Conservation (phyloP, 2,113 vertebrate species). For the Heliornis fulica region DNA sequence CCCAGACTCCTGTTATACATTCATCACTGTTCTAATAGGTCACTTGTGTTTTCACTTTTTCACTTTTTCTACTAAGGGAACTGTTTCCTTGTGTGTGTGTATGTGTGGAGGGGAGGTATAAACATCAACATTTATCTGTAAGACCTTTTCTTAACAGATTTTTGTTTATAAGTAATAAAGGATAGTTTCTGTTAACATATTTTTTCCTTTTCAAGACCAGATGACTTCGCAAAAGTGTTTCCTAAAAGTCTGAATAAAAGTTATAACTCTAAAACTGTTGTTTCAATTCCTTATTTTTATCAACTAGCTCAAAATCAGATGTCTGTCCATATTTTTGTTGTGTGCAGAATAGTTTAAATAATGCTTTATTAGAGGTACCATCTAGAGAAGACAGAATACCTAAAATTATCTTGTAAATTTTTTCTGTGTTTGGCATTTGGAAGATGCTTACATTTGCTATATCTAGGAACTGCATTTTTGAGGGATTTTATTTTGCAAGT, state of each 20-base stretch:
- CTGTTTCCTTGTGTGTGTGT: neutral
- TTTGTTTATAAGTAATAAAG: neutral
- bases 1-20: neutral
- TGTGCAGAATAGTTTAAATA: neutral
- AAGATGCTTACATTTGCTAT: neutral
- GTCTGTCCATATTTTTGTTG: neutral
- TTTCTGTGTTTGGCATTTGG: neutral
- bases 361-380: neutral
- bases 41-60: neutral
- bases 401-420: neutral
- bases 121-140: neutral
- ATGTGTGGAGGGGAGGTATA: too few species aligned
- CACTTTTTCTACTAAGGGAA: neutral
- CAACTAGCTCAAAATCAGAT: neutral
- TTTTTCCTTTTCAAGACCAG: neutral
- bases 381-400: neutral
- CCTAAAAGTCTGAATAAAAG: neutral
- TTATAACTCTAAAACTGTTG: neutral
- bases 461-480: neutral
- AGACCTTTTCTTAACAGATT: neutral
- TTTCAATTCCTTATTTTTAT: neutral
- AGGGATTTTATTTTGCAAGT: neutral
- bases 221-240: neutral
- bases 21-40: neutral
- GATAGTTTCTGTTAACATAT: neutral